Evolutionary conservation across 2,888 invertebrate genomes (phyloP).

Genomic region (Gymnoscelis rufifasciata): DNA sequence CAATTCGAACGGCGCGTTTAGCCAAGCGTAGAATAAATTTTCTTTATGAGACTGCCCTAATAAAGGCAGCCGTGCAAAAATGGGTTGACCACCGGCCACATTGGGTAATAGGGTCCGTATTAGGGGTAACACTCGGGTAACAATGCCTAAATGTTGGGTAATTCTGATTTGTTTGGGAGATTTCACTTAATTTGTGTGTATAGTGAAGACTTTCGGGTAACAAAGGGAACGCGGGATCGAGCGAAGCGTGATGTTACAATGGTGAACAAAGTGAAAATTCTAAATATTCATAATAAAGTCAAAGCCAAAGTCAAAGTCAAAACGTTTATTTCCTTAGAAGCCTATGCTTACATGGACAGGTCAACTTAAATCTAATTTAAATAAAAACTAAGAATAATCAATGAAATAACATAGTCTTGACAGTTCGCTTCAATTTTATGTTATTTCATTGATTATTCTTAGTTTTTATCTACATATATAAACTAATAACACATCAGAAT

Average conservation of each 20-base stretch:
- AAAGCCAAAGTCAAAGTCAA: too few relatives aligned
- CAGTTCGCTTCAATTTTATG: too few relatives aligned
- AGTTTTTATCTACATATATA: too few relatives aligned
- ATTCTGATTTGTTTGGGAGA: conserved; percentile 24
- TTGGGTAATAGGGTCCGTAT: conserved; percentile 42
- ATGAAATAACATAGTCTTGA: too few relatives aligned
- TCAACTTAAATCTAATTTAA: too few relatives aligned
- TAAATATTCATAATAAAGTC: too few relatives aligned
- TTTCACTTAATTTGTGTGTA: conserved; percentile 13
- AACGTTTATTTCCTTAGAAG: too few relatives aligned
- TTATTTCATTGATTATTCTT: too few relatives aligned
- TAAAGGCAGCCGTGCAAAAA: conserved; percentile 57
- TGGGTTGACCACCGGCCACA: conserved; percentile 48
- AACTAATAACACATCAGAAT: too few relatives aligned
- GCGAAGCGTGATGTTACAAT: neutral
- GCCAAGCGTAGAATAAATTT: conserved; percentile 46
- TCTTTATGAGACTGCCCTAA: conserved; percentile 54
- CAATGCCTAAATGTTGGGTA: conserved; percentile 19
- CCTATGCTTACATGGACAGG: too few relatives aligned
- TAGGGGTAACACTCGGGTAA: conserved; percentile 39
- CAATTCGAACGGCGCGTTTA: conserved; percentile 20
- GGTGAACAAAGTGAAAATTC: too few relatives aligned
- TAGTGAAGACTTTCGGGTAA: neutral
- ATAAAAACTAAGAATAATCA: too few relatives aligned
- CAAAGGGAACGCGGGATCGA: neutral